A percentile compares a stretch with the other conserved stretches of the same genome.
Conservation (phyloP, 2,113 vertebrate species). For the Hippocampus barbouri region DNA sequence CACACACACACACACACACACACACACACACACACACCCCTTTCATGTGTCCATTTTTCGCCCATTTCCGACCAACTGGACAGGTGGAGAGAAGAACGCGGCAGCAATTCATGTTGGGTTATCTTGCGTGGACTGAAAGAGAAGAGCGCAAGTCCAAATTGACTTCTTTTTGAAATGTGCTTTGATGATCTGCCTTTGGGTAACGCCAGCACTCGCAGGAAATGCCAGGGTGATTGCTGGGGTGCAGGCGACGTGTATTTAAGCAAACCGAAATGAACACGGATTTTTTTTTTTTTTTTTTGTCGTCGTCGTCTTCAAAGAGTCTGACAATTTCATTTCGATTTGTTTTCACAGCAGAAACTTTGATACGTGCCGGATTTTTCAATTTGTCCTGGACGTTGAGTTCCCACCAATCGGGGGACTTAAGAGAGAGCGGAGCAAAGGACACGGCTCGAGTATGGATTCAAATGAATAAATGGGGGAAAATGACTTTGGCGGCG, state of each 20-base stretch:
- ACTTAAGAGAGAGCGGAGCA: slow-evolving; percentile 56
- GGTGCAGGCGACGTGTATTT: not conserved
- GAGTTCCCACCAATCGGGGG: slow-evolving; percentile 45
- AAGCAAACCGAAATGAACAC: slow-evolving; percentile 11
- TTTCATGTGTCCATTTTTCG: slow-evolving; percentile 41
- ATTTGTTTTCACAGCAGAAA: slow-evolving; percentile 32
- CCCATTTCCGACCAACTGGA: slow-evolving; percentile 45
- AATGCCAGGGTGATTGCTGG: not conserved
- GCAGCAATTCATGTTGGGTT: slow-evolving; percentile 39
- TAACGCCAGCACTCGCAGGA: slow-evolving; percentile 1
- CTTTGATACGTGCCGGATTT: slow-evolving; percentile 32
- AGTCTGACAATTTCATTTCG: slow-evolving; percentile 23
- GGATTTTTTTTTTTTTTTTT: slow-evolving; percentile 12
- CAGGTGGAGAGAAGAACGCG: slow-evolving; percentile 49
- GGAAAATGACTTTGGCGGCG: slow-evolving; percentile 59
- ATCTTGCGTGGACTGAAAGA: slow-evolving; percentile 44
- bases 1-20: too few relatives aligned
- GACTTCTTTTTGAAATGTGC: slow-evolving; percentile 17
- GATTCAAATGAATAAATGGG: slow-evolving; percentile 69
- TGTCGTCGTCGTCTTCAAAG: slow-evolving; percentile 13
- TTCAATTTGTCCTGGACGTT: slow-evolving; percentile 30
- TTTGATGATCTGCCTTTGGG: slow-evolving; percentile 32
- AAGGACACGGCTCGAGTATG: slow-evolving; percentile 54
- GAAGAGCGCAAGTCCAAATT: slow-evolving; percentile 31
- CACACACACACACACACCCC: not conserved